phyloP scores from a whole-genome alignment of 2,888 invertebrate genomes.

The Thelaira solivaga region DNA sequence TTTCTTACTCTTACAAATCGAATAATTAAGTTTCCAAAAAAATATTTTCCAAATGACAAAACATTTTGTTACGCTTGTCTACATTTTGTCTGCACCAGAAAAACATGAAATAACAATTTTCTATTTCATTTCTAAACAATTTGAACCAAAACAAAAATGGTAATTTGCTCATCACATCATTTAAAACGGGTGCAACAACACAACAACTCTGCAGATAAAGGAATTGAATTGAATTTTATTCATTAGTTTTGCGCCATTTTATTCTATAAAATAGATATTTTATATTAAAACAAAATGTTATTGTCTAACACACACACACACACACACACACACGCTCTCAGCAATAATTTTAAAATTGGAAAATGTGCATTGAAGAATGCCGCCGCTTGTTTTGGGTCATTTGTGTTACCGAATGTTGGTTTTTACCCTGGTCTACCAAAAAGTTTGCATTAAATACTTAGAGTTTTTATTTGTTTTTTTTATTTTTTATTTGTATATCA shows the following conservation, averaged over 20 bases:
- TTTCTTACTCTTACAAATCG: constrained; percentile 9
- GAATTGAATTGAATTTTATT: constrained; percentile 46
- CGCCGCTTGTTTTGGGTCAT: constrained; percentile 62
- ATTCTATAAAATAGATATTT: constrained; percentile 24
- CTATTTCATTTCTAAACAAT: background rate
- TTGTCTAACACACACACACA: constrained; percentile 8
- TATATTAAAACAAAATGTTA: constrained; percentile 35
- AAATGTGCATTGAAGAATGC: constrained; percentile 43
- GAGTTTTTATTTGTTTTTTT: constrained; percentile 3
- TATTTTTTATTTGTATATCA: constrained; percentile 8
- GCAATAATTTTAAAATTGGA: constrained; percentile 31
- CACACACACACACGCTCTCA: background rate
- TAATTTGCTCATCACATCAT: constrained; percentile 41
- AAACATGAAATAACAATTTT: constrained; percentile 31
- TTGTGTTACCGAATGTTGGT: constrained; percentile 62
- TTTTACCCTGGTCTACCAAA: constrained; percentile 60
- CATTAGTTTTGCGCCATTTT: constrained; percentile 56
- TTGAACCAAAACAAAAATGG: constrained; percentile 14
- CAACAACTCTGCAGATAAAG: constrained; percentile 4
- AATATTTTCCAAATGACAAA: constrained; percentile 32
- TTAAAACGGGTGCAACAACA: background rate
- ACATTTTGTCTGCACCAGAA: constrained; percentile 30
- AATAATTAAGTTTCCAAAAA: constrained; percentile 38
- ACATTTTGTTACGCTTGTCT: constrained; percentile 57
- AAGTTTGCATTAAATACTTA: constrained; percentile 51